Percentiles rank a stretch among this genome's conserved stretches.
Evolutionary conservation across 2,113 vertebrate species (phyloP).

Genomic region (Nyctibius bracteatus): DNA sequence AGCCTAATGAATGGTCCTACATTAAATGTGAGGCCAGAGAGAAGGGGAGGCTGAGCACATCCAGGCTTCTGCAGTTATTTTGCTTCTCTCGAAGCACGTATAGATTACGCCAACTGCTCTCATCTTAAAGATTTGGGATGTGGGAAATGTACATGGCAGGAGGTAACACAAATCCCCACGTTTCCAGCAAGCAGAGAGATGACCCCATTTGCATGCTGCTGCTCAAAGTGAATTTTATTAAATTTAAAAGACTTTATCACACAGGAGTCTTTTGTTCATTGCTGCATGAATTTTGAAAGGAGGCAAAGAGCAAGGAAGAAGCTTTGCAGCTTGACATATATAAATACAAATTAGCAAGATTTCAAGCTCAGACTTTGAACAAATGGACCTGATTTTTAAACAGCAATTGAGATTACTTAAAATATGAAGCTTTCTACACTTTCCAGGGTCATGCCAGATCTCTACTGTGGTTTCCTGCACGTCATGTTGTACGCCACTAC

Average conservation of each 20-base stretch:
- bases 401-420: background rate
- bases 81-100: background rate
- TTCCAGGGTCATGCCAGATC: background rate
- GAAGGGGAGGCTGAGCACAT: background rate
- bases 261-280: background rate
- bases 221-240: conserved; percentile 13
- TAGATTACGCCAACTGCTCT: background rate
- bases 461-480: background rate
- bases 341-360: conserved; percentile 10
- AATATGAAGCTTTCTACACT: background rate
- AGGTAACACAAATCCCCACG: background rate
- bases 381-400: background rate
- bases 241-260: background rate
- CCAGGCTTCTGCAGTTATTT: background rate
- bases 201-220: conserved; percentile 4
- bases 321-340: background rate
- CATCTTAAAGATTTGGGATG: background rate
- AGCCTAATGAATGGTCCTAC: background rate
- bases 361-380: background rate
- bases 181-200: conserved; percentile 6
- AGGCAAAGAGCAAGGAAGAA: background rate
- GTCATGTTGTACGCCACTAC: background rate
- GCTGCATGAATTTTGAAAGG: background rate
- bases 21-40: background rate
- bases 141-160: background rate